phyloP scores from a whole-genome alignment of 1,140 invertebrate genomes.

The Gonatopus flavifemur region DNA sequence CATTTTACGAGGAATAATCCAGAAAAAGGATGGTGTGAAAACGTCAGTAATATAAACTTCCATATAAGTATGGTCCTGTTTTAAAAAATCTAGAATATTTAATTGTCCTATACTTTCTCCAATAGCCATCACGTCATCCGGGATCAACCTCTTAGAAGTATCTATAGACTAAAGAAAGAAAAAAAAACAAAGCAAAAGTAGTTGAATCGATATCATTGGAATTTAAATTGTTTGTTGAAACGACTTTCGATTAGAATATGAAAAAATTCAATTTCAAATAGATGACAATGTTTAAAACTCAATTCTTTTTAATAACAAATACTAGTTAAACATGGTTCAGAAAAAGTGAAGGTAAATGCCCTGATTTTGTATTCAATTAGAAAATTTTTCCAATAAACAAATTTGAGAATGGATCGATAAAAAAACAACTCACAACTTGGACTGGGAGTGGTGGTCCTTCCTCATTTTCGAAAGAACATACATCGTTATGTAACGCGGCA shows the following conservation, averaged over 20 bases:
- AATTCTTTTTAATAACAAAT: conserved; percentile 2
- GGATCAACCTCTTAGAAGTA: conserved; percentile 23
- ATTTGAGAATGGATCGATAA: too few relatives aligned
- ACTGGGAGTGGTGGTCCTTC: conserved; percentile 26
- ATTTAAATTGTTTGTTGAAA: too few relatives aligned
- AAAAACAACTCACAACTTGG: too few relatives aligned
- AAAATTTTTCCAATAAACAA: too few relatives aligned
- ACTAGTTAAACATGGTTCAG: too few relatives aligned
- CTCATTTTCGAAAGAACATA: conserved; percentile 15
- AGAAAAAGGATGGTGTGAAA: conserved; percentile 50
- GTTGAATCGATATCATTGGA: too few relatives aligned
- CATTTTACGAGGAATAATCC: conserved; percentile 39
- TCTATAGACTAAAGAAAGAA: conserved; percentile 27
- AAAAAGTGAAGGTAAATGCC: too few relatives aligned
- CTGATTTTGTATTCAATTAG: too few relatives aligned
- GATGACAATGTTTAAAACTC: conserved; percentile 5
- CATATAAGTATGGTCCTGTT: conserved; percentile 12
- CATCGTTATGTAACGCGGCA: conserved; percentile 18
- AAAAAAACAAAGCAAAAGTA: too few relatives aligned
- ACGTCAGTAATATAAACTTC: conserved; percentile 37
- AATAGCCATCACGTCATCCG: conserved; percentile 32
- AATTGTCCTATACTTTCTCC: conserved; percentile 40
- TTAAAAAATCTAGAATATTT: conserved; percentile 22
- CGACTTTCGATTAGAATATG: conserved; percentile 1
- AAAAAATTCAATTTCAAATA: conserved; percentile 1